Evolutionary conservation across 2,113 vertebrate genomes (phyloP).

Genomic region (Xenopus borealis): DNA sequence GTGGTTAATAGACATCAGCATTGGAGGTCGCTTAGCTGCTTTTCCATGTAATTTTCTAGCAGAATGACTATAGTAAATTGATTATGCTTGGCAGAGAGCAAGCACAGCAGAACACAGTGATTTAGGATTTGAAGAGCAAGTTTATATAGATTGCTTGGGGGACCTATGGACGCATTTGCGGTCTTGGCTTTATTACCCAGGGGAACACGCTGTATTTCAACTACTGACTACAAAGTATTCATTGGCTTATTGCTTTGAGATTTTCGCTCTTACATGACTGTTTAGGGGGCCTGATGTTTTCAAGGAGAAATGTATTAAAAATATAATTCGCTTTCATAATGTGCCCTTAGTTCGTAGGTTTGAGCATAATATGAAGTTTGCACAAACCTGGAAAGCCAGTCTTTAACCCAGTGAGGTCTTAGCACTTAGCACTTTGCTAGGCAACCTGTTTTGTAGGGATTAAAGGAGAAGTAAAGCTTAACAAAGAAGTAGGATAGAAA

Average conservation of each 20-base stretch:
- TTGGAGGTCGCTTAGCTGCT: not conserved
- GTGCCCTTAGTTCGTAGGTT: no score
- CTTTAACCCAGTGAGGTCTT: no score
- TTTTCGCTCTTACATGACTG: slow-evolving; percentile 8
- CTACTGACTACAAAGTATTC: slow-evolving; percentile 4
- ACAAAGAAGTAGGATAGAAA: no score
- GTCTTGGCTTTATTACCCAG: slow-evolving; percentile 6
- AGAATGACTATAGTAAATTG: slow-evolving; percentile 24
- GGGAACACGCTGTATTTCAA: slow-evolving; percentile 8
- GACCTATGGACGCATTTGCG: slow-evolving; percentile 29
- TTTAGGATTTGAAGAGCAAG: slow-evolving; percentile 17
- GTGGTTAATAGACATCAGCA: not conserved
- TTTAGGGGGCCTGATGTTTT: slow-evolving; percentile 12
- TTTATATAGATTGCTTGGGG: slow-evolving; percentile 34
- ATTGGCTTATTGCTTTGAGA: slow-evolving; percentile 12
- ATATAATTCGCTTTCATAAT: no score
- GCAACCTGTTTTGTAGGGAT: no score
- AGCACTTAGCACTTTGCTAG: no score
- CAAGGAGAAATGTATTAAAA: no score
- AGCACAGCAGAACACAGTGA: slow-evolving; percentile 25
- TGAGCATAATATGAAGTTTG: no score
- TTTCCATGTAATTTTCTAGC: slow-evolving; percentile 3
- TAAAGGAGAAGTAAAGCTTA: no score
- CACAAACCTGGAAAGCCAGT: no score
- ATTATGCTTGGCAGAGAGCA: slow-evolving; percentile 27